Evolutionary conservation across 2,113 vertebrate species (phyloP).

Genomic region (Corythaixoides concolor): DNA sequence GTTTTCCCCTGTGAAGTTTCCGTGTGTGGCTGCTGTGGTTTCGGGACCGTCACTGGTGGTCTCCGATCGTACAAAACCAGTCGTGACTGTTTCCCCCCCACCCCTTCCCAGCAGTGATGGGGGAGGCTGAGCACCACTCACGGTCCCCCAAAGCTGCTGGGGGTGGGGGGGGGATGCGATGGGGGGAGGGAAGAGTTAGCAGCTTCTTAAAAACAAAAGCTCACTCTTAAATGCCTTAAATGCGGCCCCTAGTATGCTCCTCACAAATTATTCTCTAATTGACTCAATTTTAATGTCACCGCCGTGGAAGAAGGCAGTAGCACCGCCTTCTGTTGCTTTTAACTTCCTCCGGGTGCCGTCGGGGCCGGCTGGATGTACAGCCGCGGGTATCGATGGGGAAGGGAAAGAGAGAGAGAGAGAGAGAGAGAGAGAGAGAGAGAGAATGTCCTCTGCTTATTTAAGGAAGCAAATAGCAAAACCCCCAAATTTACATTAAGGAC

Average conservation of each 20-base stretch:
- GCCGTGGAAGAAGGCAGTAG: neutral
- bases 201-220: neutral
- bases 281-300: neutral
- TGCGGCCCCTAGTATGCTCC: neutral
- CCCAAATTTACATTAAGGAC: too few relatives aligned
- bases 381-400: neutral
- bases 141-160: neutral
- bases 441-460: neutral
- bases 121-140: fast-evolving
- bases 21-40: neutral
- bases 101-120: too few relatives aligned
- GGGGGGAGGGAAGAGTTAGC: neutral
- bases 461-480: neutral
- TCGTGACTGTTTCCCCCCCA: fast-evolving
- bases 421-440: neutral
- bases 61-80: neutral
- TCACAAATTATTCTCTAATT: neutral
- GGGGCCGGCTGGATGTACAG: neutral
- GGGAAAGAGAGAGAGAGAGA: neutral
- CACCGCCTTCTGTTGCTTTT: neutral
- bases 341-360: fast-evolving
- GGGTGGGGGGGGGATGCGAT: too few relatives aligned
- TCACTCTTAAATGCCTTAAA: neutral
- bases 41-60: neutral
- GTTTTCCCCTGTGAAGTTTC: neutral